phyloP scores from a whole-genome alignment of 2,888 invertebrate genomes.

The Spisula subtruncata region DNA sequence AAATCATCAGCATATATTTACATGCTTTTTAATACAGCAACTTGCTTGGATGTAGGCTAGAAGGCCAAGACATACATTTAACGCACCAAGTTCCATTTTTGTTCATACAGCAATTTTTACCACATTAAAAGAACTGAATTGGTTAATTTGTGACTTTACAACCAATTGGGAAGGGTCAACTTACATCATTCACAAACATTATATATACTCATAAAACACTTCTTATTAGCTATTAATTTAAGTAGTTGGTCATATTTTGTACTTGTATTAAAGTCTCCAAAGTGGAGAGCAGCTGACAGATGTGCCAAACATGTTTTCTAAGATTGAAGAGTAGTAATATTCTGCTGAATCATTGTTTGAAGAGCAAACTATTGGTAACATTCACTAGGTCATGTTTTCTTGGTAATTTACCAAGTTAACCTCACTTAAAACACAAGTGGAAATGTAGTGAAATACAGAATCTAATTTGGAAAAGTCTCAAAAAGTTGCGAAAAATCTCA shows the following conservation, averaged over 20 bases:
- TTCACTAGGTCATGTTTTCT: background rate
- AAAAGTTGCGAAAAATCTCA: background rate
- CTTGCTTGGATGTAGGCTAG: too few species aligned
- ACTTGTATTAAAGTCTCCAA: background rate
- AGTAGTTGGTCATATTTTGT: constrained; percentile 2
- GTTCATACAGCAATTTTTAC: too few species aligned
- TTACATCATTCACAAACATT: background rate
- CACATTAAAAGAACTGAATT: too few species aligned
- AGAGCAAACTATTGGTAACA: background rate
- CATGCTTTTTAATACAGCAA: background rate
- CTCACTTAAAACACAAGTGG: background rate
- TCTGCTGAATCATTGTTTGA: background rate
- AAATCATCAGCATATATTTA: background rate
- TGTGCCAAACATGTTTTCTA: background rate
- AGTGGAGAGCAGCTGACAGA: constrained; percentile 9
- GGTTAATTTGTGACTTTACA: background rate
- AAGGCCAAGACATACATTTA: too few species aligned
- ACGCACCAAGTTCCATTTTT: too few species aligned
- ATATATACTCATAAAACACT: constrained; percentile 3
- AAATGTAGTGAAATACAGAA: background rate
- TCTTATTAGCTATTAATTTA: constrained; percentile 11
- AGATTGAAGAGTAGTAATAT: background rate
- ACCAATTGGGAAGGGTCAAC: background rate
- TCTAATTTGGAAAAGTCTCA: background rate
- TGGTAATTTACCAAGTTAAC: background rate